Conservation (phyloP, 1,140 invertebrate genomes). For the Pogonognathellus flavescens region DNA sequence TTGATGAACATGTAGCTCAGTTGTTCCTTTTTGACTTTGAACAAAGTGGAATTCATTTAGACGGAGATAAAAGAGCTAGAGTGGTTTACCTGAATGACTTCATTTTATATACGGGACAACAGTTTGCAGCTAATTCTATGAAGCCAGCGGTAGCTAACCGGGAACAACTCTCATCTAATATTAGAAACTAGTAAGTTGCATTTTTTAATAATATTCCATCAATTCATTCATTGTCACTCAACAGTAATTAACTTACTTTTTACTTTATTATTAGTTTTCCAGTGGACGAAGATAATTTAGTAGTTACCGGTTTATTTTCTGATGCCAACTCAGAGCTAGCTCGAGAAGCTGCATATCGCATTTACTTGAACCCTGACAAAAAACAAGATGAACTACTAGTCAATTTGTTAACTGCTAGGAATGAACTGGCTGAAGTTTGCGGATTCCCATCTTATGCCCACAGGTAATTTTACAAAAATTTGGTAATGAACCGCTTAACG, state of each 20-base stretch:
- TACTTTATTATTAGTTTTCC: conserved; percentile 76
- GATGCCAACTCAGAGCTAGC: conserved; percentile 83
- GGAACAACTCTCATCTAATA: conserved; percentile 77
- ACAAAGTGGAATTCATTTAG: conserved; percentile 94
- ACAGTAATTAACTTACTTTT: conserved; percentile 14
- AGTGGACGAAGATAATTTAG: conserved; percentile 79
- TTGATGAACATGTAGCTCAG: conserved; percentile 87
- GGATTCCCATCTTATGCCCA: conserved; percentile 91
- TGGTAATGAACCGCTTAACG: too few relatives aligned
- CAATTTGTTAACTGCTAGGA: conserved; percentile 80
- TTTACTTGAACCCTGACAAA: conserved; percentile 85
- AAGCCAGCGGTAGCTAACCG: conserved; percentile 78
- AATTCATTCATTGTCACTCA: background rate
- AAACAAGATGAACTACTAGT: conserved; percentile 83
- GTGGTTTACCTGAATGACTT: conserved; percentile 89
- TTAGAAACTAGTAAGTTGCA: conserved; percentile 80
- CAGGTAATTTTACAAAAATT: conserved; percentile 72
- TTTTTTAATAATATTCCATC: conserved; percentile 24
- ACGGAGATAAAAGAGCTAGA: conserved; percentile 79
- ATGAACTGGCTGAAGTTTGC: conserved; percentile 85
- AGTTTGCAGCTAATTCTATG: conserved; percentile 84
- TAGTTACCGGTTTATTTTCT: conserved; percentile 84
- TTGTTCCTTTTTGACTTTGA: conserved; percentile 97
- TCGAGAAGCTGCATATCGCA: conserved; percentile 90
- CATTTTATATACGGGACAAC: conserved; percentile 84